Base-by-base conservation (phyloP, 1,140 invertebrate species). In the Drosophila dunni region DNA sequence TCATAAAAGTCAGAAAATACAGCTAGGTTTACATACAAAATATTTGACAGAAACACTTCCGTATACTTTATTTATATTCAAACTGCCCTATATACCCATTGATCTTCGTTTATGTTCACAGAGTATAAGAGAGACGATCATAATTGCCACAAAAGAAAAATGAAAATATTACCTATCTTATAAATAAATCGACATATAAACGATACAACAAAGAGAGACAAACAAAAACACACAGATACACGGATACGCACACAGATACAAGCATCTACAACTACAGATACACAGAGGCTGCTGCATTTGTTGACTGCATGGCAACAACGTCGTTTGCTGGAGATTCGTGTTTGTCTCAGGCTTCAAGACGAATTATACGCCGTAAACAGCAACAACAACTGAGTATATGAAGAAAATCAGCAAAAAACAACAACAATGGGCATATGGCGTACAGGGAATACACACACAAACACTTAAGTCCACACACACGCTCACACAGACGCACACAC, bases 241-340 rank as follows among this genome's bases (percentile, higher is more conserved):
- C 42, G 10, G 2, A 29, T 15, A 50, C 10, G 33, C 17, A 40
- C 50, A 24, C 3, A 38, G 4, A 53, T 10, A 51, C 13, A 50
- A 17, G 33, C 11, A 17, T 17, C 34, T 42, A 48, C n/a, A 60
- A 15, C 3, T 9, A 38, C 33, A 29, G 15, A 44, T 34, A 44
- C 44, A 24, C 42, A 29, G 53, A 58, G 7, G 50, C 61, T 72
- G 69, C 20, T 62, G 71, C 57, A 62, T 51, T 46, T 61, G 56
- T 10, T 38, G 9, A 29, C 29, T 54, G 70, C 70, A 73, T 73
- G 56, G 70, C 64, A 73, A 67, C 70, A 60, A 58, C 15, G n/a
- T 46, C 17, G 57, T 36, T 58, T 13, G 9, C 11, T 48, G 58
- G 15, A 61, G 58, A 34, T 36, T 29, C 57, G 46, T 62, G 50